Percentiles rank a stretch among this genome's conserved stretches.
phyloP scores from a whole-genome alignment of 2,888 invertebrate genomes.

The Elgonia sp. region DNA sequence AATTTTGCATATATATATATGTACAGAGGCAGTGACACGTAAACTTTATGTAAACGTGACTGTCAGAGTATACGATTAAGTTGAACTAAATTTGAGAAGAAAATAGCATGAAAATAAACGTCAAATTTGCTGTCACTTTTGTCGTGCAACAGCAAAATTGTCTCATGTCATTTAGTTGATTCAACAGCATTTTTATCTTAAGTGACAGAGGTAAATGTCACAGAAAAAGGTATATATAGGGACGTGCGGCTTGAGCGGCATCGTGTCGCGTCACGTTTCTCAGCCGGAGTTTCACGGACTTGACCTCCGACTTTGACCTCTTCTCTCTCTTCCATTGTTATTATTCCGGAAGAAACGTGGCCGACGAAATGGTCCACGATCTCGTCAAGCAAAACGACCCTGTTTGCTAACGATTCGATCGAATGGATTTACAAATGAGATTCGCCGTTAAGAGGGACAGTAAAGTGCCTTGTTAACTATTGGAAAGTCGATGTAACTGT shows the following conservation, averaged over 20 bases:
- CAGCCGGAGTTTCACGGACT: constrained; percentile 78
- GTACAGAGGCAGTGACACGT: too few species aligned
- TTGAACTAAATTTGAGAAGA: not conserved
- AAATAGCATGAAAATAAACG: not conserved
- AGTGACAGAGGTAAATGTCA: constrained; percentile 61
- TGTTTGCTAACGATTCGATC: constrained; percentile 72
- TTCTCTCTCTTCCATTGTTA: constrained; percentile 75
- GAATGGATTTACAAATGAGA: constrained; percentile 74
- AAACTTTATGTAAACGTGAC: too few species aligned
- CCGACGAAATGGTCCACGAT: constrained; percentile 73
- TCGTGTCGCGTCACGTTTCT: constrained; percentile 78
- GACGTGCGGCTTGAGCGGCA: constrained; percentile 72
- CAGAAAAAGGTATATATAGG: constrained; percentile 38
- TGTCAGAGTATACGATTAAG: not conserved
- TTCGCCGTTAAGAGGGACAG: constrained; percentile 71
- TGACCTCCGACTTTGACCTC: constrained; percentile 79
- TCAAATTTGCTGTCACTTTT: constrained; percentile 11
- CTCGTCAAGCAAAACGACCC: constrained; percentile 71
- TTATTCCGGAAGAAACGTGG: constrained; percentile 73
- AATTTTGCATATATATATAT: too few species aligned
- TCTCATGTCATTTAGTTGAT: constrained; percentile 24
- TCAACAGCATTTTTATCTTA: constrained; percentile 29
- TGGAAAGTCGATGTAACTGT: constrained; percentile 74
- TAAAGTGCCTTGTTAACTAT: constrained; percentile 73
- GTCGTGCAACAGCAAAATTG: not conserved